Evolutionary conservation across 64 coral and sea anemone genomes (phyloP).

Genomic region (Astreopora myriophthalma): DNA sequence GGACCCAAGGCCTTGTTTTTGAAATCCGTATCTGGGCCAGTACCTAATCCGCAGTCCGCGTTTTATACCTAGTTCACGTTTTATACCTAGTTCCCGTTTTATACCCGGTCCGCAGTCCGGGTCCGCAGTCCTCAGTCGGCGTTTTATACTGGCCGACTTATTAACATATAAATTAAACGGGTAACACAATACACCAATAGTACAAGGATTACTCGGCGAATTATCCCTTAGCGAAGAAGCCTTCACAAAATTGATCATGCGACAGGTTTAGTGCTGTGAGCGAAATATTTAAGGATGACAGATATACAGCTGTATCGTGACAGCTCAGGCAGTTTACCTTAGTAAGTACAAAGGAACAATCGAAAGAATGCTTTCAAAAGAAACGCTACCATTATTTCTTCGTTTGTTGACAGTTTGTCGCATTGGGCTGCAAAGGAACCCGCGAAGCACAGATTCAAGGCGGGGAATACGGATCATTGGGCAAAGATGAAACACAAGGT

Average conservation of each 20-base stretch:
- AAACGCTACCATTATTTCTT: not conserved
- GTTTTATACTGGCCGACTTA: no score
- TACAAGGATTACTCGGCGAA: not conserved
- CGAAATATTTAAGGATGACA: slow-evolving; percentile 48
- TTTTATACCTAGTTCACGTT: no score
- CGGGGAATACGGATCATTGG: slow-evolving; percentile 91
- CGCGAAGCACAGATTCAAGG: slow-evolving; percentile 67
- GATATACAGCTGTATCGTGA: slow-evolving; percentile 82
- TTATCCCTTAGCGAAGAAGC: not conserved
- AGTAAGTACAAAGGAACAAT: slow-evolving; percentile 57
- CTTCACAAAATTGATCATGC: not conserved
- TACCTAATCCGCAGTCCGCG: no score
- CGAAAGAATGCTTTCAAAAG: not conserved
- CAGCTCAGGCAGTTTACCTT: slow-evolving; percentile 64
- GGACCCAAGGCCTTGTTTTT: no score
- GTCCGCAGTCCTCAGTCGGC: no score
- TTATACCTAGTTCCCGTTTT: no score
- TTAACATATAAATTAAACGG: slow-evolving; percentile 14
- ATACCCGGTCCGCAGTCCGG: no score
- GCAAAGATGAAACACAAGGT: slow-evolving; percentile 98
- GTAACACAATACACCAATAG: slow-evolving; percentile 31
- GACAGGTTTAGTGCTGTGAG: not conserved
- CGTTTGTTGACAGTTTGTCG: slow-evolving; percentile 79
- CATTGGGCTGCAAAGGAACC: slow-evolving; percentile 87
- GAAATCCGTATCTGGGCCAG: no score